Evolutionary conservation across 2,113 vertebrate species (phyloP), one percentile per base, ranked within the genome.

Genomic region (Hydropotes inermis): DNA sequence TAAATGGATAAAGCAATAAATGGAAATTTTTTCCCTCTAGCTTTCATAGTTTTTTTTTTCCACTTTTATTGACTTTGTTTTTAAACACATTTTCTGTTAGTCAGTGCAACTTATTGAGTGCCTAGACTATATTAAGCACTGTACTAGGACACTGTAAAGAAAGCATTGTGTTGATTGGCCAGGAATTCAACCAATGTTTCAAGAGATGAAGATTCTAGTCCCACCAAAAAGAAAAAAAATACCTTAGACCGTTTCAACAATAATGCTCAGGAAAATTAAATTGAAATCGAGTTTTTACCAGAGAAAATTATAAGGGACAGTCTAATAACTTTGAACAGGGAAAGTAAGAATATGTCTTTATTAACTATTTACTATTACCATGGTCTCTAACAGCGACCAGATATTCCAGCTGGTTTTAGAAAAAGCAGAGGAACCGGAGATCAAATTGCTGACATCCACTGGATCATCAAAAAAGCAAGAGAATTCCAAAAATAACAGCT

Each of bases 1-100:
- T 92, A 57, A 94, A 70, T 96, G 47, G 27, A 85, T 84, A 83
- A 95, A 61, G 52, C 36, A 83, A 78, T 89, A 95, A 87, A 25
- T 45, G 95, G 55, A 89, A 25, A 3, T 33, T 70, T 89, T 89
- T 78, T 25, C 21, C 30, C 14, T 64, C 61, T 11, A 92, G 47
- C 23, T 88, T 91, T 96, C 28, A 17, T 36, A 83, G 7, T 14
- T 70, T 70, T 39, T 74, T 47, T 84, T 96, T 90, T 91, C 39
- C 36, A 25, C 1, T 70, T 97, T 54, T 21, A 96, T 91, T 58
- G 60, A 96, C 84, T 95, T 96, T 94, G 92, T 70, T 81, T 50
- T 94, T 93, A 84, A 97, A 94, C 25, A 52, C n/a, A 89, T 95
- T 97, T 96, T 97, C 39, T 97, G 45, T 55, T 50, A 78, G 39